Percentiles rank a stretch among this genome's conserved stretches.
These are phyloP conservation scores for Pristionchus pacificus DNA, from an alignment of 1,140 invertebrate genomes.

Conservation along the genomic window DNA sequence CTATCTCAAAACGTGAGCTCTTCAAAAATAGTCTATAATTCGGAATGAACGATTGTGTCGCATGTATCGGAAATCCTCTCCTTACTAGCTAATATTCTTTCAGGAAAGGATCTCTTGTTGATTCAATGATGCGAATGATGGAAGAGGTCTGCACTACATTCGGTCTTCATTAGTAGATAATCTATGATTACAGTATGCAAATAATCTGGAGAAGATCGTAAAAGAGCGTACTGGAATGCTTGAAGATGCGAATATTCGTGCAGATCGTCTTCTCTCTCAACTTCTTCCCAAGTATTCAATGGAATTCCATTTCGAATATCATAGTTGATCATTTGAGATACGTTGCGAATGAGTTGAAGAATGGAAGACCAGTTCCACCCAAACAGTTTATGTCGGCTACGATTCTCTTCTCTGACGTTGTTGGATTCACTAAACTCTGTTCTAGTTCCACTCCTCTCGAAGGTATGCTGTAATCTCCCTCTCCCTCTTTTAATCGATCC, in stretches of 20 bases:
- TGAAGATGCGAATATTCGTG: conserved; percentile 53
- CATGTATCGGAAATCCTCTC: background rate
- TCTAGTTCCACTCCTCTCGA: conserved; percentile 1
- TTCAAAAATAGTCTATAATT: too few species aligned
- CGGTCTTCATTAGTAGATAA: background rate
- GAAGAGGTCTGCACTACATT: conserved; percentile 21
- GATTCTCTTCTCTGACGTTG: conserved; percentile 84
- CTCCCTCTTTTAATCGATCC: background rate
- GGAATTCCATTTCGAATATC: background rate
- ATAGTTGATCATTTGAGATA: conserved; percentile 38
- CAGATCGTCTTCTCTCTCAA: conserved; percentile 52
- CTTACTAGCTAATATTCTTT: conserved; percentile 13
- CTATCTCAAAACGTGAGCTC: conserved; percentile 51
- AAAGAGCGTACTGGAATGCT: conserved; percentile 76
- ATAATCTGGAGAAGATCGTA: conserved; percentile 88
- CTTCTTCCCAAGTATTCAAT: conserved; percentile 43
- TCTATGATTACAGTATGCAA: conserved; percentile 75
- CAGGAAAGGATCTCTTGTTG: conserved; percentile 54
- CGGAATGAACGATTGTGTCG: too few species aligned
- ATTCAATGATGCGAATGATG: conserved; percentile 57
- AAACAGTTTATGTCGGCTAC: conserved; percentile 67
- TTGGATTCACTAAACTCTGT: conserved; percentile 70
- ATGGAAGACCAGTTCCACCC: conserved; percentile 47
- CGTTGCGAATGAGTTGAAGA: conserved; percentile 53
- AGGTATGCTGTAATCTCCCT: background rate